phyloP scores from a whole-genome alignment of 37 sponge, comb jelly and placozoan species.

The Dysidea cf. avara region DNA sequence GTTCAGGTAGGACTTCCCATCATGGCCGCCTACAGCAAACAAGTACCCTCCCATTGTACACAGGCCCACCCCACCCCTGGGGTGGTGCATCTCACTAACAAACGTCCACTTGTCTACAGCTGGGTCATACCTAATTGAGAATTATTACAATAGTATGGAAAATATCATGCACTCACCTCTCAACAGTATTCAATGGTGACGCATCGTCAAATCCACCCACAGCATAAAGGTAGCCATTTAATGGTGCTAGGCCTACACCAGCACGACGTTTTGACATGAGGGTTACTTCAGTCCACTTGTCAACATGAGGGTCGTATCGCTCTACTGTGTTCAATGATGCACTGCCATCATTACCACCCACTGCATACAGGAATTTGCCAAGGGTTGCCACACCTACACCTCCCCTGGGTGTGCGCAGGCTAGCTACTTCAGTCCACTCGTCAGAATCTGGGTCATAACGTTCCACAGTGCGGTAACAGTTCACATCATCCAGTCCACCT shows the following conservation, averaged over 20 bases:
- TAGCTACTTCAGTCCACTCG: slow-evolving; percentile 80
- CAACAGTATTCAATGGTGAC: slow-evolving; percentile 80
- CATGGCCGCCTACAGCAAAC: slow-evolving; percentile 91
- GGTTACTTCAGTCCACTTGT: slow-evolving; percentile 82
- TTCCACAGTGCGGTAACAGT: slow-evolving; percentile 85
- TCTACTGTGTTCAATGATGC: slow-evolving; percentile 81
- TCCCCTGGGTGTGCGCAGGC: slow-evolving; percentile 72
- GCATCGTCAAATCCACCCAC: slow-evolving; percentile 97
- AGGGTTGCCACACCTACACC: slow-evolving; percentile 87
- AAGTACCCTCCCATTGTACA: slow-evolving; percentile 81
- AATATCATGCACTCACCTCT: slow-evolving; percentile 55
- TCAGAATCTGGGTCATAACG: slow-evolving; percentile 79
- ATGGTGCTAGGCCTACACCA: slow-evolving; percentile 81
- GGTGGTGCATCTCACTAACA: slow-evolving; percentile 78
- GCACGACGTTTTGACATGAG: slow-evolving; percentile 83
- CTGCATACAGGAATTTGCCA: slow-evolving; percentile 78
- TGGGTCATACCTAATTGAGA: slow-evolving; percentile 89
- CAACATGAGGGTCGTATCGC: slow-evolving; percentile 83
- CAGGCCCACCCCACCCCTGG: slow-evolving; percentile 90
- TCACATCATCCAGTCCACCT: slow-evolving; percentile 90
- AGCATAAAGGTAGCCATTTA: slow-evolving; percentile 88
- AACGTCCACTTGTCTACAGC: slow-evolving; percentile 69
- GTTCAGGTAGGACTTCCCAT: slow-evolving; percentile 81
- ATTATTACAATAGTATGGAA: not conserved
- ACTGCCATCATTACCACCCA: slow-evolving; percentile 87